Evolutionary conservation across 2,113 vertebrate genomes (phyloP), one percentile per base, ranked within the genome.

Genomic region (Notarius quadriscutis): DNA sequence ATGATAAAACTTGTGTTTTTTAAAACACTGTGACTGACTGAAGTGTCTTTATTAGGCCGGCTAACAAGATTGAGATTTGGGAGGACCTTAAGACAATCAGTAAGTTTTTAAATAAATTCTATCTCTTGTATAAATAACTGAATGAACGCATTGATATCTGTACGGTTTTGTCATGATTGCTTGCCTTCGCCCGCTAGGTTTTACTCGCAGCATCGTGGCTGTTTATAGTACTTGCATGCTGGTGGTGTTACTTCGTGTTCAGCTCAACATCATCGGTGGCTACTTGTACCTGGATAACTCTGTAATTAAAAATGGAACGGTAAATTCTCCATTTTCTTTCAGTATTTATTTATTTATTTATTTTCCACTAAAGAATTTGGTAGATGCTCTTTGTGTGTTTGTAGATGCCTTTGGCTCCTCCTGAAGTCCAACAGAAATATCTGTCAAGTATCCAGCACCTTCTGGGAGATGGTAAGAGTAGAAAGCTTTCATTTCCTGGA

Each of bases 61-160:
- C 95, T 88, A 99, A 99, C 92, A 99, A 99, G 84, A 92, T 99
- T 90, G 98, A 99, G 93, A 99, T 99, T 94, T 99, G 98, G 98
- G 98, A 99, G 81, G 98, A 99, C 91, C 93, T 99, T 88, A 99
- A 99, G 92, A 99, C 99, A 93, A 96, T 99, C 94, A 99, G 98
- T 99, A 95, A 98, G 98, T 93, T 87, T 18, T 14, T 4, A 41
- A 41, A 41, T 41, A 41, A 65, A 1, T 71, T 58, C 5, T 41
- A 14, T 63, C 0, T 71, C 7, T 8, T 72, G 25, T 30, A 22
- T 2, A n/a, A 51, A 72, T 7, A 77, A 48, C 20, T 17, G 22
- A 22, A 11, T 72, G 15, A 74, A 50, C 17, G 14, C 30, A 7
- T 34, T 2, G 22, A 30, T 7, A 0, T 27, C 50, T 41, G 30